phyloP scores from a whole-genome alignment of 2,888 invertebrate species.

The Drosophila prostipennis region DNA sequence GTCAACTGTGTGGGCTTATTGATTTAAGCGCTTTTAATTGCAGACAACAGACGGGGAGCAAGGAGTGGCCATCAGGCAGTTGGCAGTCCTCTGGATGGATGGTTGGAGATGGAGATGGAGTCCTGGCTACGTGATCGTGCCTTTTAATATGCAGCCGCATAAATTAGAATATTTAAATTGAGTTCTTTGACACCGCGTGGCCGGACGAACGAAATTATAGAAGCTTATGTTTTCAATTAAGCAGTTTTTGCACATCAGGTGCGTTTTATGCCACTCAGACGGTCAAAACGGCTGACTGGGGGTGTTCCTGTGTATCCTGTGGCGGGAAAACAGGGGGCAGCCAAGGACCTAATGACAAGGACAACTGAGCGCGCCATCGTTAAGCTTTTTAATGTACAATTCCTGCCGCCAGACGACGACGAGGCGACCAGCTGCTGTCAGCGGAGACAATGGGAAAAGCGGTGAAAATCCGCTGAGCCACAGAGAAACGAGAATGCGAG shows the following conservation, averaged over 20 bases:
- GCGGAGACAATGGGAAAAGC: constrained; percentile 50
- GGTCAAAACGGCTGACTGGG: constrained; percentile 32
- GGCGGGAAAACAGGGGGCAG: background rate
- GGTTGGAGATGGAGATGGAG: background rate
- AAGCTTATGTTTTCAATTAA: constrained; percentile 80
- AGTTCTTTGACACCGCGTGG: constrained; percentile 43
- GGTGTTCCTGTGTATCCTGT: background rate
- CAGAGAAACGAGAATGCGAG: constrained; percentile 20
- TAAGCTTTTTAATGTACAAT: constrained; percentile 70
- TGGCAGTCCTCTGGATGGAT: constrained; percentile 2
- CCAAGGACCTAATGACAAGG: constrained; percentile 41
- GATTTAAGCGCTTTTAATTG: constrained; percentile 66
- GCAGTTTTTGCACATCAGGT: constrained; percentile 76
- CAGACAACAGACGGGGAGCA: constrained; percentile 38
- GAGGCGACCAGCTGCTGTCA: constrained; percentile 55
- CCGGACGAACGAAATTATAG: constrained; percentile 60
- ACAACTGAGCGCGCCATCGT: constrained; percentile 52
- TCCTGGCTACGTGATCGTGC: constrained; percentile 49
- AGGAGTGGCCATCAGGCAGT: constrained; percentile 3
- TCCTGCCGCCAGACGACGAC: constrained; percentile 37
- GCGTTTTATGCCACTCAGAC: constrained; percentile 68
- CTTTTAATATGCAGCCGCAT: constrained; percentile 63
- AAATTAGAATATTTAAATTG: constrained; percentile 71
- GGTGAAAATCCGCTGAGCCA: constrained; percentile 22
- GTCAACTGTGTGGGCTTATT: constrained; percentile 48